Conservation (phyloP, 2,797 vertebrate species). For the Staurois parvus region DNA sequence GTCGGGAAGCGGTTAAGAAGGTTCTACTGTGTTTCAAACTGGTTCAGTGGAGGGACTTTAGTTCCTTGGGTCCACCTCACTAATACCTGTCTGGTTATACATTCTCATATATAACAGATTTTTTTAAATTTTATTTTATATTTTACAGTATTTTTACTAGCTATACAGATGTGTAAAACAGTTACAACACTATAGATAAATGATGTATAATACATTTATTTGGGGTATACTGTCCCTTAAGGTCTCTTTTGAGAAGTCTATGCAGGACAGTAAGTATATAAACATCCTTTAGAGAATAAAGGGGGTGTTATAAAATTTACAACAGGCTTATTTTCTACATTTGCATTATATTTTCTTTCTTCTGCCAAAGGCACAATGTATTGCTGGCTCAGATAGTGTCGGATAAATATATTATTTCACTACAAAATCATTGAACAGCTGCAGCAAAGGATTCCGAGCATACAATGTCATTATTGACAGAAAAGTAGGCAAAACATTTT, state of each 20-base stretch:
- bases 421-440: conserved; percentile 54
- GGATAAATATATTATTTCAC: conserved; percentile 46
- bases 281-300: neutral
- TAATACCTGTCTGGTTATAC: too few relatives aligned
- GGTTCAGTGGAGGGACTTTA: too few relatives aligned
- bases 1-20: too few relatives aligned
- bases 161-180: neutral
- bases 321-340: neutral
- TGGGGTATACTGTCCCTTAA: neutral
- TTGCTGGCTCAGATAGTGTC: conserved; percentile 36
- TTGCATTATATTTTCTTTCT: conserved; percentile 19
- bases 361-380: conserved; percentile 33
- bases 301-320: neutral
- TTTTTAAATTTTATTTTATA: too few relatives aligned
- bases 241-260: neutral
- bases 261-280: neutral
- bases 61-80: too few relatives aligned
- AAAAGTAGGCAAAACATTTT: conserved; percentile 34
- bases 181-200: neutral
- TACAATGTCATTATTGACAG: conserved; percentile 56
- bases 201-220: neutral
- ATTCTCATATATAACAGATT: too few relatives aligned
- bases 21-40: too few relatives aligned
- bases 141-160: too few relatives aligned
- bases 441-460: conserved; percentile 46